Evolutionary conservation across 2,797 vertebrate genomes (phyloP).

Genomic region (Chrysocyon brachyurus): DNA sequence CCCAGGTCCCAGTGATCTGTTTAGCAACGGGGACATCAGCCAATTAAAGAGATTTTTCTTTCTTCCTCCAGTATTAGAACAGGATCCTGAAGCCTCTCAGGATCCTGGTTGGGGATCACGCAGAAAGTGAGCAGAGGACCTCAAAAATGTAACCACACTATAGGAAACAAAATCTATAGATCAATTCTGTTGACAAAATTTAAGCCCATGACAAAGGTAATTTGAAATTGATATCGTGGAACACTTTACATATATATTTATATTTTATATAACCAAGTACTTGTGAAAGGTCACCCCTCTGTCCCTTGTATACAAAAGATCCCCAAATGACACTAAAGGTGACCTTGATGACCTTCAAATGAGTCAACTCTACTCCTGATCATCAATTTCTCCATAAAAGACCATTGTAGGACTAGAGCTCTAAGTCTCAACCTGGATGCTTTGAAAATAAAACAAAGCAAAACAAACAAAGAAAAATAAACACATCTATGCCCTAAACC

Average conservation of each 20-base stretch:
- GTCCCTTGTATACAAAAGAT: not conserved
- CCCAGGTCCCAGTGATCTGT: not conserved
- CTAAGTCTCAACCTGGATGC: not conserved
- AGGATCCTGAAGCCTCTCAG: not conserved
- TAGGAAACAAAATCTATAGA: not conserved
- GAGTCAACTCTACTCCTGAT: not conserved
- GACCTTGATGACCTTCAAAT: not conserved
- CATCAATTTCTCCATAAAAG: conserved; percentile 1
- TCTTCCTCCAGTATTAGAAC: not conserved
- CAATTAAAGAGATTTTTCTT: not conserved
- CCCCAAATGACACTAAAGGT: not conserved
- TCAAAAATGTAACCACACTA: not conserved
- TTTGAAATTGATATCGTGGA: not conserved
- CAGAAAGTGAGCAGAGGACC: not conserved
- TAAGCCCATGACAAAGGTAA: not conserved
- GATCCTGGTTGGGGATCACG: not conserved
- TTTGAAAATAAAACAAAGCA: not conserved
- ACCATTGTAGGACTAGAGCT: not conserved
- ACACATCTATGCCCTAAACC: not conserved
- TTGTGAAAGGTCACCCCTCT: not conserved
- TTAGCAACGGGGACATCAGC: not conserved
- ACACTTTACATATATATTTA: not conserved
- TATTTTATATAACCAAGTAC: not conserved
- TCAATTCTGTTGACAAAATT: not conserved
- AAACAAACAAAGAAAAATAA: not conserved